Base-by-base conservation (phyloP, 2,113 vertebrate species). In the Benitochromis conjunctus region DNA sequence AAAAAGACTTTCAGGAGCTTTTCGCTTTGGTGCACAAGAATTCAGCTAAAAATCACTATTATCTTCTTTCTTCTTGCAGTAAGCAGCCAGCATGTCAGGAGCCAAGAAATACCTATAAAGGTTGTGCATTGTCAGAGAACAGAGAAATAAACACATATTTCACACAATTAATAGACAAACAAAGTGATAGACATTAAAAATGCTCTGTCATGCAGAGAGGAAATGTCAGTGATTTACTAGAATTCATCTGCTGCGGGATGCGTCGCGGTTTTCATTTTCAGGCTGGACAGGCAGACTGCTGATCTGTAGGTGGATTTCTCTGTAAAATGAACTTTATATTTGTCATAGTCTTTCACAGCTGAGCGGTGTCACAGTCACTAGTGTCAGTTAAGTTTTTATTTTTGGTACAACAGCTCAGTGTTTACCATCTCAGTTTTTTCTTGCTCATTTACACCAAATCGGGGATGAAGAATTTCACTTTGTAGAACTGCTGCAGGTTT, bases 221-320 rank as follows among this genome's bases (percentile, higher is more conserved):
- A 85, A 64, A 90, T 66, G 77, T 58, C 41, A 48, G 60, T 16
- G 57, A 62, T 84, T 81, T 46, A 79, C 69, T 56, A 41, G 64
- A 51, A 79, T 18, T 84, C 18, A 81, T 56, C 76, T 54, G 31
- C 38, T 7, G 43, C n/a, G 60, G 46, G 74, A 87, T 51, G 46
- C 56, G 60, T 77, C 26, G 3, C 5, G 14, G 53, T 56, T 69
- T 89, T 83, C 58, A 86, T 83, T 89, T 82, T 88, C 79, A 80
- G 81, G 66, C 36, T 64, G 34, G 13, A 51, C 14, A 78, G 81
- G 81, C 86, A 55, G 48, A 7, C 74, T 48, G 29, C 41, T 80
- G 77, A 62, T 76, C 77, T 43, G 38, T 26, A 41, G 64, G 76
- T 74, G 21, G n/a, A 56, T 88, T 56, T 56, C 76, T 34, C 48